phyloP scores from a whole-genome alignment of 1,140 invertebrate genomes.

The Metaphire vulgaris region DNA sequence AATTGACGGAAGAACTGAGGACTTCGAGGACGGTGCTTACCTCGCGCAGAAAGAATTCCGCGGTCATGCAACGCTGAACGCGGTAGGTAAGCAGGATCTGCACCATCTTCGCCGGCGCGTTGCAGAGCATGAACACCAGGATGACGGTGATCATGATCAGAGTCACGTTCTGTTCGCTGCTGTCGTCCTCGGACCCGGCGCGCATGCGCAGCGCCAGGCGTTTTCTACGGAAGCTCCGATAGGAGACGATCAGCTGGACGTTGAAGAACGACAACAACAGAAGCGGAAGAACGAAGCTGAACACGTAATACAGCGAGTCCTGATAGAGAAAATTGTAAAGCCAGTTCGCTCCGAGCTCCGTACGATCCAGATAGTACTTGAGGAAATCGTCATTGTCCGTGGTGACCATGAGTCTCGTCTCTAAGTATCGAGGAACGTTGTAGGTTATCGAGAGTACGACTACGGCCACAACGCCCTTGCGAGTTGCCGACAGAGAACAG shows the following conservation, averaged over 20 bases:
- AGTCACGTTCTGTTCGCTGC: constrained; percentile 22
- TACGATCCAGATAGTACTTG: constrained; percentile 10
- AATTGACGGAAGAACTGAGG: constrained; percentile 23
- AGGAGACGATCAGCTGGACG: constrained; percentile 15
- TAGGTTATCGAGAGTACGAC: constrained; percentile 18
- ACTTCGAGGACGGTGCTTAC: constrained; percentile 24
- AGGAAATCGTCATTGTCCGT: background rate
- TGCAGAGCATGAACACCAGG: constrained; percentile 25
- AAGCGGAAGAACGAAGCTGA: constrained; percentile 25
- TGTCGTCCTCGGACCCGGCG: background rate
- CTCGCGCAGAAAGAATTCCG: constrained; percentile 12
- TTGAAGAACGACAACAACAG: constrained; percentile 20
- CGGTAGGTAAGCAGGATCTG: constrained; percentile 16
- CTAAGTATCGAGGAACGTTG: constrained; percentile 24
- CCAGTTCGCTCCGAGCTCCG: constrained; percentile 1
- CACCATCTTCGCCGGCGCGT: constrained; percentile 20
- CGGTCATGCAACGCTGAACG: constrained; percentile 11
- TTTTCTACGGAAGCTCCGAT: constrained; percentile 2
- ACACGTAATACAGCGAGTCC: constrained; percentile 26
- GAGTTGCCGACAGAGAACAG: background rate
- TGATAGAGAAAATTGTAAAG: constrained; percentile 20
- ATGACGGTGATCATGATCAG: constrained; percentile 26
- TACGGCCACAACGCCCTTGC: constrained; percentile 6
- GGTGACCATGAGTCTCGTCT: background rate
- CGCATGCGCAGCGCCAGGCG: background rate